Percentiles rank a stretch among this genome's conserved stretches.
Evolutionary conservation across 2,113 vertebrate species (phyloP).

Genomic region (Meriones unguiculatus): DNA sequence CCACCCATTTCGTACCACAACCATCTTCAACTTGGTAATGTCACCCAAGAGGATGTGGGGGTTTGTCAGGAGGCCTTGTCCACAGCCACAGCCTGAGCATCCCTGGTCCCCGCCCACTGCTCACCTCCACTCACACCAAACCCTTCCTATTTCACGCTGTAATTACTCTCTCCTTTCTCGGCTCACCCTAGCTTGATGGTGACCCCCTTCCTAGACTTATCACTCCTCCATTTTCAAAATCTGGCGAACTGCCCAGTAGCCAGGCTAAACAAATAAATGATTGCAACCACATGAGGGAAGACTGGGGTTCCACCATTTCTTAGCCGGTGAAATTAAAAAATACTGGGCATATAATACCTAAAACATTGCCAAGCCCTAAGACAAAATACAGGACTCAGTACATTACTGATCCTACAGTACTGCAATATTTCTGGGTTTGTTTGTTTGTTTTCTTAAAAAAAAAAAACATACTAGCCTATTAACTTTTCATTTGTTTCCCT

Average conservation of each 20-base stretch:
- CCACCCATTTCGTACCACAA: not conserved
- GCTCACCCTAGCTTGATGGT: not conserved
- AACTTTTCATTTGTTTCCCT: constrained; percentile 73
- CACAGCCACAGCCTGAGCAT: not conserved
- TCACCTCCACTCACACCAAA: not conserved
- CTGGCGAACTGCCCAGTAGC: constrained; percentile 24
- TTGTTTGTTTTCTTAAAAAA: not conserved
- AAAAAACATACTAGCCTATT: constrained; percentile 55
- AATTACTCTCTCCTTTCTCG: constrained; percentile 13
- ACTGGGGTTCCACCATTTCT: constrained; percentile 29
- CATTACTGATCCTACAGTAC: not conserved
- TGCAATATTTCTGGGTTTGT: constrained; percentile 6
- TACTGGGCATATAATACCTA: constrained; percentile 27
- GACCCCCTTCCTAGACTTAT: constrained; percentile 30
- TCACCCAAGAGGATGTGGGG: not conserved
- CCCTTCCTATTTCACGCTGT: not conserved
- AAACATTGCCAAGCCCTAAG: constrained; percentile 3
- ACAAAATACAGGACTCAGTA: constrained; percentile 20
- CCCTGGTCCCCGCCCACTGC: not conserved
- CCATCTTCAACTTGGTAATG: not conserved
- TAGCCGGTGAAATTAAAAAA: constrained; percentile 15
- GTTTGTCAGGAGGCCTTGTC: not conserved
- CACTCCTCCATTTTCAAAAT: constrained; percentile 51
- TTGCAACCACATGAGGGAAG: constrained; percentile 24
- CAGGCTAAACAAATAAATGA: constrained; percentile 52